Evolutionary conservation across 2,888 invertebrate species (phyloP).

Genomic region (Ochlodes sylvanus): DNA sequence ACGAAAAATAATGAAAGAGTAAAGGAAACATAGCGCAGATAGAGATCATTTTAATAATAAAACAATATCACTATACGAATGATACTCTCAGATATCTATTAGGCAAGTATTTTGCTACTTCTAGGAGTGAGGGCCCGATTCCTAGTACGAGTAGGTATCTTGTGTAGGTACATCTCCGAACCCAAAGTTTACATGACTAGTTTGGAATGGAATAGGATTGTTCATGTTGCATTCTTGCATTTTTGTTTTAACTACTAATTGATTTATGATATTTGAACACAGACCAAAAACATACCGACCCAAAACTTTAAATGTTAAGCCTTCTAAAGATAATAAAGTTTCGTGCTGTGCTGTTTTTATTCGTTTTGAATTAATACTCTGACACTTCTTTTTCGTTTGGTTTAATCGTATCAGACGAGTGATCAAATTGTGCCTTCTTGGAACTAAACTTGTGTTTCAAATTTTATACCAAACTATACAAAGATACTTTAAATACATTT

Average conservation of each 20-base stretch:
- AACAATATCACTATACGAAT: too few relatives aligned
- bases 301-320: conserved; percentile 1
- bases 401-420: conserved; percentile 49
- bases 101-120: neutral
- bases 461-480: conserved; percentile 37
- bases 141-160: neutral
- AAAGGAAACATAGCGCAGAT: too few relatives aligned
- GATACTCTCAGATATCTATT: too few relatives aligned
- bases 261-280: neutral
- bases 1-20: too few relatives aligned
- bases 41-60: too few relatives aligned
- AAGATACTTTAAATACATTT: conserved; percentile 33
- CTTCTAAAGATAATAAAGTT: conserved; percentile 8
- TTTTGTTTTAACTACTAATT: conserved; percentile 1
- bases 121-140: neutral
- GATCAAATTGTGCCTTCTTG: conserved; percentile 52
- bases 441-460: conserved; percentile 46
- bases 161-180: neutral
- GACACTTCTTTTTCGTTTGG: conserved; percentile 40
- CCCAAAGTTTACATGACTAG: neutral
- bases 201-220: neutral
- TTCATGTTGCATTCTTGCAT: too few relatives aligned
- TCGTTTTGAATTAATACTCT: conserved; percentile 37
- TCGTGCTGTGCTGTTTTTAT: conserved; percentile 40
- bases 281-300: neutral